A percentile compares a stretch with the other conserved stretches of the same genome.
Evolutionary conservation across 2,113 vertebrate species (phyloP).

Genomic region (Vulpes vulpes): DNA sequence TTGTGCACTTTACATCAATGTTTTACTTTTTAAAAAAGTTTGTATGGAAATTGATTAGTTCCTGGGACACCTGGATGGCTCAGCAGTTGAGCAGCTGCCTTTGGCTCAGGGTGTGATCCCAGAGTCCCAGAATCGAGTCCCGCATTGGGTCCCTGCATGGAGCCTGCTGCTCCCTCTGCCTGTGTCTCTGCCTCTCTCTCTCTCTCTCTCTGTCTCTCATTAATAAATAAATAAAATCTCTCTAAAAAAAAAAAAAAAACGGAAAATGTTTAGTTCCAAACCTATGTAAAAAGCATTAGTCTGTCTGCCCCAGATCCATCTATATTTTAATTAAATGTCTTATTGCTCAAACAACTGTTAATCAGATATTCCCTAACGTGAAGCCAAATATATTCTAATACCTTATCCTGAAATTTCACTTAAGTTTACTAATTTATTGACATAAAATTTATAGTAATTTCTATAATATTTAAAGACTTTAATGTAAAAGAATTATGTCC

Average conservation of each 20-base stretch:
- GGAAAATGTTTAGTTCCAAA: not conserved
- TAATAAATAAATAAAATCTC: too few species aligned
- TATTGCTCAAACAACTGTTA: not conserved
- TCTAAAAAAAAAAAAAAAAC: too few species aligned
- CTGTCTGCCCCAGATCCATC: not conserved
- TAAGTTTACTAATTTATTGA: not conserved
- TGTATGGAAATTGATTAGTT: not conserved
- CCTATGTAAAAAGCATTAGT: not conserved
- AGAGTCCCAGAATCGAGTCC: too few species aligned
- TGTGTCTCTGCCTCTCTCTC: too few species aligned
- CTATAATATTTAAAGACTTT: not conserved
- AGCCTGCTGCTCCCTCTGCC: too few species aligned
- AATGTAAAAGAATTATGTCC: not conserved
- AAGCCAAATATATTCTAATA: not conserved
- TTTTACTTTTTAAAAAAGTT: not conserved
- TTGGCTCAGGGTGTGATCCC: too few species aligned
- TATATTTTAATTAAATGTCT: constrained; percentile 36
- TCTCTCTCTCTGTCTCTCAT: too few species aligned
- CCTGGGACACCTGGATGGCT: too few species aligned
- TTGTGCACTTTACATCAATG: not conserved
- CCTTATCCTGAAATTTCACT: not conserved
- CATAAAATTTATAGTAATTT: not conserved
- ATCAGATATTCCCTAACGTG: not conserved
- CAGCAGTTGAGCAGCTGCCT: too few species aligned
- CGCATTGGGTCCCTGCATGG: too few species aligned